Conservation (phyloP, 2,888 invertebrate species). For the Orthonychiurus folsomi region DNA sequence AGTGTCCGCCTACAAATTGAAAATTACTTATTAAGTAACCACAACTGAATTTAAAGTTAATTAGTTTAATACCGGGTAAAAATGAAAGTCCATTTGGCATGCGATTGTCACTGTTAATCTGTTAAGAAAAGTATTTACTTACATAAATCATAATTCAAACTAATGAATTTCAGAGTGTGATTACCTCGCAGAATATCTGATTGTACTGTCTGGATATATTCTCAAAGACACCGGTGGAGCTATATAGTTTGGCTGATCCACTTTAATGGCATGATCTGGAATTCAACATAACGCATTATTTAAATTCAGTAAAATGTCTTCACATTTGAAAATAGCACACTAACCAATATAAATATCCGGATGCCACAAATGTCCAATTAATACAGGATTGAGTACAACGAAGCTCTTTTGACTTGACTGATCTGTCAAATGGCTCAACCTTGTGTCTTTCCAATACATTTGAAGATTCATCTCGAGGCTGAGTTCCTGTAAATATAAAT, state of each 20-base stretch:
- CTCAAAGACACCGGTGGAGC: constrained; percentile 39
- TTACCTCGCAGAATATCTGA: constrained; percentile 40
- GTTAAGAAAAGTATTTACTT: no score
- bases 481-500: constrained; percentile 31
- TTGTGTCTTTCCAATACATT: constrained; percentile 40
- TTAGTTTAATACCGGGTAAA: no score
- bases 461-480: constrained; percentile 40
- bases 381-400: constrained; percentile 38
- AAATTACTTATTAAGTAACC: no score
- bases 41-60: no score
- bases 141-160: no score
- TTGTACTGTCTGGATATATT: constrained; percentile 39
- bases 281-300: no score
- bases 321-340: no score
- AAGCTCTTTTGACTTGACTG: constrained; percentile 32
- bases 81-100: constrained; percentile 24
- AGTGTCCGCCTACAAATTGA: no score
- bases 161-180: no score
- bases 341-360: constrained; percentile 39
- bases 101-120: constrained; percentile 29
- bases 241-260: constrained; percentile 36
- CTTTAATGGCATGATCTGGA: constrained; percentile 40
- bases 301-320: no score
- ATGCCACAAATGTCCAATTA: constrained; percentile 40
- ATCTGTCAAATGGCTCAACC: constrained; percentile 37